These are phyloP conservation scores for Meloidogyne chitwoodi DNA, from an alignment of 1,140 invertebrate genomes.

Conservation along the genomic window DNA sequence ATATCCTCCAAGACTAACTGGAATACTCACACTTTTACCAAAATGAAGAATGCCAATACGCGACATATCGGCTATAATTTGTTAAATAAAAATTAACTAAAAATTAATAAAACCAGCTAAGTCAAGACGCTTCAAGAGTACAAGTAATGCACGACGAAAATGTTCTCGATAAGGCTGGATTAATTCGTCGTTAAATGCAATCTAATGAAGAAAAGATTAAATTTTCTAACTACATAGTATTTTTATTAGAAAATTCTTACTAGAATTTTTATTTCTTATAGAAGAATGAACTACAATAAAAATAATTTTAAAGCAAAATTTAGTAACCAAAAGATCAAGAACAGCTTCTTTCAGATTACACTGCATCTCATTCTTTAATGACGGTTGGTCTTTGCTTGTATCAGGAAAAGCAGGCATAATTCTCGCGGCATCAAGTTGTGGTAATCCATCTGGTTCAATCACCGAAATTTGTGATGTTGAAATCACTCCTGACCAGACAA, in stretches of 20 bases:
- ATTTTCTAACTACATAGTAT: too few species aligned
- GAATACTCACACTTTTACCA: constrained; percentile 43
- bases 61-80: constrained; percentile 30
- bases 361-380: neutral
- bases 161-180: constrained; percentile 12
- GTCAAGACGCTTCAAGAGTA: constrained; percentile 14
- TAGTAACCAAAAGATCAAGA: constrained; percentile 25
- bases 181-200: constrained; percentile 23
- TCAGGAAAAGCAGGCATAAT: neutral
- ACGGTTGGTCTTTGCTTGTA: neutral
- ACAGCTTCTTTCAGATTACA: constrained; percentile 27
- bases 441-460: constrained; percentile 28
- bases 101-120: neutral
- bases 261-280: too few species aligned
- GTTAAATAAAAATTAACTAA: constrained; percentile 31
- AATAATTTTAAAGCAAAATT: neutral
- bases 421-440: constrained; percentile 27
- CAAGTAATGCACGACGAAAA: neutral
- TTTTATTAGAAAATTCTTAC: too few species aligned
- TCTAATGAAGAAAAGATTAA: neutral
- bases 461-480: neutral
- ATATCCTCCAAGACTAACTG: constrained; percentile 48
- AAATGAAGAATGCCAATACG: constrained; percentile 41
- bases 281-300: too few species aligned
- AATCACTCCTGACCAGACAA: constrained; percentile 1